Evolutionary conservation across 2,797 vertebrate species (phyloP).

Genomic region (Prionace glauca): DNA sequence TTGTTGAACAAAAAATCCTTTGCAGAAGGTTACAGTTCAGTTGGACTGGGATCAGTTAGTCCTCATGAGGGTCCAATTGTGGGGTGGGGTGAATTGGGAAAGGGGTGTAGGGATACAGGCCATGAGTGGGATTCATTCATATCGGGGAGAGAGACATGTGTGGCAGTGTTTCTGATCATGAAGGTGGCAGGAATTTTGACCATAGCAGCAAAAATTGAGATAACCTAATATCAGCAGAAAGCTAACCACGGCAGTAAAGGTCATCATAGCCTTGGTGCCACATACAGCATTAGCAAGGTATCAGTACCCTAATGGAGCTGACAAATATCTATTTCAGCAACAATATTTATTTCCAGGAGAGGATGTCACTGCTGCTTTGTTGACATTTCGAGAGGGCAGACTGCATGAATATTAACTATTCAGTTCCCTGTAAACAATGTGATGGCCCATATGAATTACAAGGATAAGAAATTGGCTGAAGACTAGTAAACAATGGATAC

Average conservation of each 20-base stretch:
- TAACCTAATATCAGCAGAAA: neutral
- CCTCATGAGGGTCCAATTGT: neutral
- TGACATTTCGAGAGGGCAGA: neutral
- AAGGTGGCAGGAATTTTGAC: neutral
- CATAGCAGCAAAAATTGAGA: neutral
- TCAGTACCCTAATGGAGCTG: neutral
- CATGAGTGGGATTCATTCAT: neutral
- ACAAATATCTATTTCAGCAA: neutral
- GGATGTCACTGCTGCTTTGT: neutral
- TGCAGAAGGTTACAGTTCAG: neutral
- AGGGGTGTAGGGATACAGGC: too few species aligned
- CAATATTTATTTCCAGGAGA: neutral
- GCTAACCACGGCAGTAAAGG: neutral
- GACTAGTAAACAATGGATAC: neutral
- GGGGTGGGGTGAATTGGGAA: too few species aligned
- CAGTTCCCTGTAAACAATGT: neutral
- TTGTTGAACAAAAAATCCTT: neutral
- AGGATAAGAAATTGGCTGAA: neutral
- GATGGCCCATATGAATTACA: neutral
- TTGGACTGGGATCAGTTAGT: neutral
- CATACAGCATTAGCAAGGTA: neutral
- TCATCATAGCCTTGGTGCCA: neutral
- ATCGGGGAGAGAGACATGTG: too few species aligned
- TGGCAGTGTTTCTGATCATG: neutral
- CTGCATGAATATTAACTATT: neutral